Conservation (phyloP, 1,140 invertebrate species). For the Philopotamus ludificatus region DNA sequence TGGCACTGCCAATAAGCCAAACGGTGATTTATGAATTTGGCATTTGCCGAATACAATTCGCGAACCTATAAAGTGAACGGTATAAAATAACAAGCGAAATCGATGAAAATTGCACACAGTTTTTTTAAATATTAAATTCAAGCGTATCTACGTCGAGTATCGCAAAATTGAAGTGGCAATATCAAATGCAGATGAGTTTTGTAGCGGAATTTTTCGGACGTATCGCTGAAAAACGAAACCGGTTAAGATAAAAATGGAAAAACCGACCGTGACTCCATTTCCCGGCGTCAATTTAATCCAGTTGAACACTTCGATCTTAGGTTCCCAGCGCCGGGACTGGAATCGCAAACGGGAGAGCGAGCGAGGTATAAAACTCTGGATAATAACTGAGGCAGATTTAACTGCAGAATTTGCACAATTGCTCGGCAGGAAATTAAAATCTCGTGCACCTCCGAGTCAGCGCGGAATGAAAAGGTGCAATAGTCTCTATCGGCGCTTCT, state of each 20-base stretch:
- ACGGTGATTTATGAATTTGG: no score
- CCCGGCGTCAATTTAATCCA: neutral
- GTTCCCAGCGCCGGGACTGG: neutral
- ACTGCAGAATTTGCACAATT: slow-evolving; percentile 42
- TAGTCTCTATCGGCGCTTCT: neutral
- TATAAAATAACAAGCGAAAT: neutral
- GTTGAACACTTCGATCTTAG: neutral
- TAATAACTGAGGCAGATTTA: slow-evolving; percentile 28
- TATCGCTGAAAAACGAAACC: neutral
- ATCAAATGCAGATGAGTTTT: no score
- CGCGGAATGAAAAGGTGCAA: slow-evolving; percentile 16
- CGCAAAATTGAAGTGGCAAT: no score
- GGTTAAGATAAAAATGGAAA: neutral
- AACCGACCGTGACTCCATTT: neutral
- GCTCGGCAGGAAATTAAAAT: slow-evolving; percentile 42
- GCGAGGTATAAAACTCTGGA: no score
- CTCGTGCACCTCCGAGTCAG: slow-evolving; percentile 14
- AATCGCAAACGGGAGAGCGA: slow-evolving; percentile 5
- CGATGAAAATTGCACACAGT: neutral
- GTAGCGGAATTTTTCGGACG: neutral
- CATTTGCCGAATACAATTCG: no score
- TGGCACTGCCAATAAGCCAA: no score
- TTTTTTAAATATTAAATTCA: neutral
- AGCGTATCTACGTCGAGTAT: no score
- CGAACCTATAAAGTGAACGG: neutral